A percentile compares a stretch with the other conserved stretches of the same genome.
These are phyloP conservation scores for Lutjanus argentimaculatus DNA, from an alignment of 2,797 vertebrate species.

Conservation along the genomic window DNA sequence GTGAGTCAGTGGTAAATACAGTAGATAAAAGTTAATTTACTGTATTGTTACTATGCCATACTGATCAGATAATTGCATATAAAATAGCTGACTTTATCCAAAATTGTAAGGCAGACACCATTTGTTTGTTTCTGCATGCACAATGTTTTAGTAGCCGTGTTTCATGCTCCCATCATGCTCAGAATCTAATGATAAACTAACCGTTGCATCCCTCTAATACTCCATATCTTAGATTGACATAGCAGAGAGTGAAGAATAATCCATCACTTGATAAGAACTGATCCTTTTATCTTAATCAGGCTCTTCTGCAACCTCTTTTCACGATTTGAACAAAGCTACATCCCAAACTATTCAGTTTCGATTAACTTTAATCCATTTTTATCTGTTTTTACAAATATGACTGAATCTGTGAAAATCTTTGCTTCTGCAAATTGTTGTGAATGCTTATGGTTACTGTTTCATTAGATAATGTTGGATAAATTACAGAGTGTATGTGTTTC, in stretches of 20 bases:
- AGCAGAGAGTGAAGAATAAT: conserved; percentile 45
- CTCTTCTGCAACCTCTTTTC: conserved; percentile 26
- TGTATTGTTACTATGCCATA: neutral
- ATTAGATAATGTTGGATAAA: neutral
- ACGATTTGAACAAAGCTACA: conserved; percentile 29
- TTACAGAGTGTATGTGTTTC: neutral
- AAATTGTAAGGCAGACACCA: neutral
- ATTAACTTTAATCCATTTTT: neutral
- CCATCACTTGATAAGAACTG: conserved; percentile 36
- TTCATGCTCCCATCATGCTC: neutral
- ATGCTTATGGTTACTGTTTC: neutral
- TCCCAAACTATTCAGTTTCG: neutral
- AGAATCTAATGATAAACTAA: neutral
- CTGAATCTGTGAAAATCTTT: neutral
- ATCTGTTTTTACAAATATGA: neutral
- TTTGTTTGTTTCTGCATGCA: conserved; percentile 1
- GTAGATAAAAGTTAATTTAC: neutral
- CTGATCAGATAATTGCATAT: neutral
- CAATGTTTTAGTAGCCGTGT: neutral
- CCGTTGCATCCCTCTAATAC: neutral
- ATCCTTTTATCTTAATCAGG: conserved; percentile 44
- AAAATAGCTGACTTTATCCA: neutral
- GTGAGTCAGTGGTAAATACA: neutral
- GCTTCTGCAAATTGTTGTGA: neutral
- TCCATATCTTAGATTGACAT: conserved; percentile 2